Conservation (phyloP, 2,888 invertebrate genomes). For the Masnerella sp. region DNA sequence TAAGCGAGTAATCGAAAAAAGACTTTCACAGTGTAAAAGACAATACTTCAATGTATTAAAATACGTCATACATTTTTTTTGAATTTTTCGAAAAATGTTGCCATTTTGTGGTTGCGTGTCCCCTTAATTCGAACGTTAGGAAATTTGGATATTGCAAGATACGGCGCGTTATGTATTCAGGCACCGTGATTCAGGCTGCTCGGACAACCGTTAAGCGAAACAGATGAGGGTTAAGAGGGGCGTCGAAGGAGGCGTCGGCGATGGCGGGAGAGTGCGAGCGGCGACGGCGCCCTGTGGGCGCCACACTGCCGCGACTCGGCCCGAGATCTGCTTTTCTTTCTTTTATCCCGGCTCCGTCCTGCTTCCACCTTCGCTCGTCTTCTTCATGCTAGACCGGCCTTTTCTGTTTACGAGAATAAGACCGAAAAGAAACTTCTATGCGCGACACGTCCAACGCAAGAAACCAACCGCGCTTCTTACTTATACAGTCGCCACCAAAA, state of each 20-base stretch:
- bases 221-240: conserved; percentile 54
- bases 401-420: conserved; percentile 59
- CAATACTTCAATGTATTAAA: too few species aligned
- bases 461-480: conserved; percentile 53
- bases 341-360: conserved; percentile 43
- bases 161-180: conserved; percentile 43
- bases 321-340: conserved; percentile 59
- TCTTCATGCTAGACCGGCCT: conserved; percentile 55
- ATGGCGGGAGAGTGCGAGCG: conserved; percentile 62
- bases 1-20: too few species aligned
- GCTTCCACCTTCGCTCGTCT: conserved; percentile 45
- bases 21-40: too few species aligned
- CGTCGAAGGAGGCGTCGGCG: conserved; percentile 59
- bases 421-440: conserved; percentile 58
- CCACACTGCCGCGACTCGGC: conserved; percentile 62
- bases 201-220: conserved; percentile 55
- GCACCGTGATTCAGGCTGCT: conserved; percentile 47
- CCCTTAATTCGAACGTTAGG: conserved; percentile 45
- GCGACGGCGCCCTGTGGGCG: conserved; percentile 63
- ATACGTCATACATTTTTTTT: too few species aligned
- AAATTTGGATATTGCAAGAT: conserved; percentile 45
- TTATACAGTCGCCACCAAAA: conserved; percentile 42
- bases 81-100: too few species aligned
- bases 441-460: conserved; percentile 57
- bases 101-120: conserved; percentile 47